Evolutionary conservation across 2,113 vertebrate species (phyloP).

Genomic region (Nettapus auritus): DNA sequence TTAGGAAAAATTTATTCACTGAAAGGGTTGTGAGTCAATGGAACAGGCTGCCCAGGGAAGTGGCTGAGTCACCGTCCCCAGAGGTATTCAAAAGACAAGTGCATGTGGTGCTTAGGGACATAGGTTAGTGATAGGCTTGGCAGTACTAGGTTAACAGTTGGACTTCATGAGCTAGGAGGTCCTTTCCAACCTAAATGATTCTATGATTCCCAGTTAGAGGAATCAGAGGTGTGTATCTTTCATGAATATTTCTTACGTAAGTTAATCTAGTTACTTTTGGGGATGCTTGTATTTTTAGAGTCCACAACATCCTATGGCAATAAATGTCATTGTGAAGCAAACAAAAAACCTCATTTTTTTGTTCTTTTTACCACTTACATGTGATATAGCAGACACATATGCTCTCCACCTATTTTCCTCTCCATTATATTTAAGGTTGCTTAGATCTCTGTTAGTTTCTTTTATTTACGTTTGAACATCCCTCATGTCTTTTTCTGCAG

Average conservation of each 20-base stretch:
- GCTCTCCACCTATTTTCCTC: not conserved
- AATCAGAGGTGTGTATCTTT: not conserved
- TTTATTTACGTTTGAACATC: not conserved
- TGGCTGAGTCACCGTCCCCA: too few species aligned
- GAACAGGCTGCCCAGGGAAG: too few species aligned
- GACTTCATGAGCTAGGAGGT: too few species aligned
- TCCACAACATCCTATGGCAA: not conserved
- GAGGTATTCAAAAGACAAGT: too few species aligned
- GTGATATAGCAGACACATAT: not conserved
- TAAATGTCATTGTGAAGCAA: not conserved
- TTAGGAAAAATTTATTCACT: too few species aligned
- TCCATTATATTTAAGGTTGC: not conserved
- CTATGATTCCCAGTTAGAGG: too few species aligned
- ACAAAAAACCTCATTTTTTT: fast-evolving
- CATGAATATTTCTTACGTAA: not conserved
- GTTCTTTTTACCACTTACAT: not conserved
- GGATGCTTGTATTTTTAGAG: not conserved
- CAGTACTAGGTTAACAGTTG: too few species aligned
- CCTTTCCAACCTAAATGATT: too few species aligned
- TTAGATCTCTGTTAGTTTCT: not conserved
- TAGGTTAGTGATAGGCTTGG: too few species aligned
- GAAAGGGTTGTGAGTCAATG: too few species aligned
- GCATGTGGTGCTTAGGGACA: too few species aligned
- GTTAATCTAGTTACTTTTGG: not conserved
- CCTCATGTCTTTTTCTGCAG: not conserved